These are phyloP conservation scores for Drosophila buzzatii DNA, from an alignment of 2,888 invertebrate genomes.

Conservation along the genomic window DNA sequence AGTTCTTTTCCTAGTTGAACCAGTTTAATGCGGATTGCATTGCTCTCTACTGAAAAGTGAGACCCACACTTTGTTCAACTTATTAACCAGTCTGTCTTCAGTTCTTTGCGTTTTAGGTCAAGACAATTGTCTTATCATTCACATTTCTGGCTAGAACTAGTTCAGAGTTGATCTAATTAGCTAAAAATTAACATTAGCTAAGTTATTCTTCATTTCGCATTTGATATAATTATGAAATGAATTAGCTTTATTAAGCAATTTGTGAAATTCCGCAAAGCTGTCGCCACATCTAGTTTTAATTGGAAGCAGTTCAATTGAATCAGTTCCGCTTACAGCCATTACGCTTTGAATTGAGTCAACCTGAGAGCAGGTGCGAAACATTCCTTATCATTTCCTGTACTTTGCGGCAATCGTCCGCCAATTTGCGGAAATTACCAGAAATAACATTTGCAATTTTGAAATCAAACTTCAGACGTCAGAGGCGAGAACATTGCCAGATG, in stretches of 20 bases:
- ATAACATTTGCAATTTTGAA: conserved; percentile 1
- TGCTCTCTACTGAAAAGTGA: not conserved
- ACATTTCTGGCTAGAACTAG: not conserved
- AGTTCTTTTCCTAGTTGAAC: not conserved
- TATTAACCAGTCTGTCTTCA: not conserved
- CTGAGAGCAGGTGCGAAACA: conserved; percentile 20
- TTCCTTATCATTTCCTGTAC: conserved; percentile 40
- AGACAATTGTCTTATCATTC: not conserved
- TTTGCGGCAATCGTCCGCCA: not conserved
- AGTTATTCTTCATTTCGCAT: conserved; percentile 1
- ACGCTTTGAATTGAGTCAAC: conserved; percentile 13
- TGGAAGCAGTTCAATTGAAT: conserved; percentile 10
- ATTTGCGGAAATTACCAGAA: conserved; percentile 29
- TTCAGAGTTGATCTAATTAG: conserved; percentile 3
- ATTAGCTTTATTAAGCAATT: conserved; percentile 6
- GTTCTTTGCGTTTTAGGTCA: not conserved
- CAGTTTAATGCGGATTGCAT: not conserved
- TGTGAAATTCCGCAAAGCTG: conserved; percentile 1
- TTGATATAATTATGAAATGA: conserved; percentile 5
- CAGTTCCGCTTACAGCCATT: conserved; percentile 17
- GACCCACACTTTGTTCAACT: not conserved
- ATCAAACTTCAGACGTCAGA: conserved; percentile 31
- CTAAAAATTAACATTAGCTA: conserved; percentile 1
- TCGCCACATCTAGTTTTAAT: conserved; percentile 6
- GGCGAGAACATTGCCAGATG: conserved; percentile 8